phyloP scores from a whole-genome alignment of 2,797 vertebrate species.

The Petrocephalus sullivani region DNA sequence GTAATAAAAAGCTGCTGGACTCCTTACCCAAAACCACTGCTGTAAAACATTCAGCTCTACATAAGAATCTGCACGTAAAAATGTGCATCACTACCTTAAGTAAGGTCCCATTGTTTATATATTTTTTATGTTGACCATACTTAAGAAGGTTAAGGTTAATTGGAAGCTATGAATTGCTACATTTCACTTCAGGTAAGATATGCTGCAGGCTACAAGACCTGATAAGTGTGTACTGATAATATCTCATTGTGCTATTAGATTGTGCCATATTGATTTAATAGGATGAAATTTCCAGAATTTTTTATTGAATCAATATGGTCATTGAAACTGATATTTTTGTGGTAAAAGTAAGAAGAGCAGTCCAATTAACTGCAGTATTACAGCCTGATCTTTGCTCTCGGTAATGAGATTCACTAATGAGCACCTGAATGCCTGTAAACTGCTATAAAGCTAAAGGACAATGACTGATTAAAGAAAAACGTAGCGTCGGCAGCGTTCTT shows the following conservation, averaged over 20 bases:
- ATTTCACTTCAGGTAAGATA: not conserved
- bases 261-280: not conserved
- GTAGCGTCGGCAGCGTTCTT: not conserved
- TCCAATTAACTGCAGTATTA: not conserved
- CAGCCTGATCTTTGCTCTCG: slow-evolving; percentile 2
- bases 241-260: not conserved
- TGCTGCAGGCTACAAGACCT: not conserved
- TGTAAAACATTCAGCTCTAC: not conserved
- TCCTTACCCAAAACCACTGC: not conserved
- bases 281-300: not conserved
- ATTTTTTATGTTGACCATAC: not conserved
- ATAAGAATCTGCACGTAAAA: not conserved
- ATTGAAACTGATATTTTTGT: not conserved
- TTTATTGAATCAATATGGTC: not conserved
- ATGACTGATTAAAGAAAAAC: not conserved
- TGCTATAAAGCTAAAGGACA: not conserved
- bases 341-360: not conserved
- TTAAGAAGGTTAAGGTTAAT: slow-evolving; percentile 2
- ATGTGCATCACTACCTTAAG: not conserved
- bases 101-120: not conserved
- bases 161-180: not conserved
- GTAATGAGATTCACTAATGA: not conserved
- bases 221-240: not conserved
- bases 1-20: not conserved
- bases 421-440: not conserved